phyloP scores from a whole-genome alignment of 2,797 vertebrate genomes.

The Pipistrellus pipistrellus region DNA sequence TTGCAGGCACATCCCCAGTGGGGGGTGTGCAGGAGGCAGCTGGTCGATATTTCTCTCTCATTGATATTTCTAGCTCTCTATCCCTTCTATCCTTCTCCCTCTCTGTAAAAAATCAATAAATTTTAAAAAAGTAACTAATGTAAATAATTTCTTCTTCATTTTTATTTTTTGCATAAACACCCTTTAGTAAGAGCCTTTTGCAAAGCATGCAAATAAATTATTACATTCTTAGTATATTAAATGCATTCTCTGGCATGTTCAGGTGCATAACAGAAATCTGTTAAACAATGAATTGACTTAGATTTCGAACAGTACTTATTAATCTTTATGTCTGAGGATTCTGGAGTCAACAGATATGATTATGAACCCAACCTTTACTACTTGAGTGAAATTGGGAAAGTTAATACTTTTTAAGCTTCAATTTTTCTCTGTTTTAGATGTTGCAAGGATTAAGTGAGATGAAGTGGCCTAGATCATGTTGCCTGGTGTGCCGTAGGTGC shows the following conservation, averaged over 20 bases:
- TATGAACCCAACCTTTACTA: neutral
- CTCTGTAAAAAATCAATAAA: too few species aligned
- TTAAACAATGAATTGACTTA: neutral
- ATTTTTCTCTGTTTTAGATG: neutral
- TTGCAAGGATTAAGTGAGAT: constrained; percentile 16
- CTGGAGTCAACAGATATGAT: neutral
- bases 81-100: too few species aligned
- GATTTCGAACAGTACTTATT: neutral
- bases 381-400: neutral
- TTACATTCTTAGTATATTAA: neutral
- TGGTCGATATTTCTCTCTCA: too few species aligned
- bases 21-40: too few species aligned
- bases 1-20: too few species aligned
- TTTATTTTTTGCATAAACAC: neutral
- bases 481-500: too few species aligned
- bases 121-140: neutral
- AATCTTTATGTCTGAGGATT: neutral
- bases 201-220: neutral
- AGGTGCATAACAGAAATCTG: neutral
- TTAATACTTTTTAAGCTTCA: neutral
- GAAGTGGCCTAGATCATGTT: neutral
- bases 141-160: neutral
- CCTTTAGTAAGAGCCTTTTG: constrained; percentile 4
- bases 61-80: too few species aligned
- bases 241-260: neutral